Evolutionary conservation across 2,888 invertebrate species (phyloP), one percentile per base, ranked within the genome.

Genomic region (Drosophila fulvimacula): DNA sequence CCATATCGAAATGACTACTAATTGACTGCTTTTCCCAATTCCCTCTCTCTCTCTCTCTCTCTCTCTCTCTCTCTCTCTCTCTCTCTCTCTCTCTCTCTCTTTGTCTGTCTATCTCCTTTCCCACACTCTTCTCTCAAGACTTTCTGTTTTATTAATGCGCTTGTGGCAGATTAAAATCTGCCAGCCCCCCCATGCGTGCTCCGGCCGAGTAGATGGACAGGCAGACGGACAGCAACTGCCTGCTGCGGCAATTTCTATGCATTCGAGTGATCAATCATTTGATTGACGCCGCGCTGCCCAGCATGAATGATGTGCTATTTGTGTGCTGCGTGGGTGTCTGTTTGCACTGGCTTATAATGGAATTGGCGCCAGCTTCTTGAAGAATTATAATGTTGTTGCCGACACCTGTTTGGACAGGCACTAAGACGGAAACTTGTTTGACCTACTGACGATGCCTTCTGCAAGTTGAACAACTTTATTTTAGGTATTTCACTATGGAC

Each of bases 181-280:
- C 42, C 71, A 69, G 36, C 19, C 51, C 32, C 5, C 10, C n/a
- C 44, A 15, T 21, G 2, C 24, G 3, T 24, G 24, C 52, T 4
- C 7, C 7, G 27, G 32, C 30, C 27, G 0, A 10, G 2, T 19
- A 5, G 30, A 11, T 17, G 5, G n/a, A n/a, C 46, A n/a, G 30
- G 17, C 11, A 17, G 48, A 48, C 30, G 5, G 9, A 24, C 17
- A 21, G n/a, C 39, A 38, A 19, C 48, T 24, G 48, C 32, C 48
- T 49, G 64, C 36, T 44, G 42, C 56, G 52, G 49, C 65, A 63
- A 64, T 73, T 61, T 53, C 58, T 74, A 77, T 74, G 73, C 79
- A 73, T 66, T 76, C 66, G 69, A 75, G 86, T 79, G 81, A 86
- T 86, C 85, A 86, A 86, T 86, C 85, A 86, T 77, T 82, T 79